These are phyloP conservation scores for Sylvietta virens DNA, from an alignment of 2,113 vertebrate genomes.

Conservation along the genomic window DNA sequence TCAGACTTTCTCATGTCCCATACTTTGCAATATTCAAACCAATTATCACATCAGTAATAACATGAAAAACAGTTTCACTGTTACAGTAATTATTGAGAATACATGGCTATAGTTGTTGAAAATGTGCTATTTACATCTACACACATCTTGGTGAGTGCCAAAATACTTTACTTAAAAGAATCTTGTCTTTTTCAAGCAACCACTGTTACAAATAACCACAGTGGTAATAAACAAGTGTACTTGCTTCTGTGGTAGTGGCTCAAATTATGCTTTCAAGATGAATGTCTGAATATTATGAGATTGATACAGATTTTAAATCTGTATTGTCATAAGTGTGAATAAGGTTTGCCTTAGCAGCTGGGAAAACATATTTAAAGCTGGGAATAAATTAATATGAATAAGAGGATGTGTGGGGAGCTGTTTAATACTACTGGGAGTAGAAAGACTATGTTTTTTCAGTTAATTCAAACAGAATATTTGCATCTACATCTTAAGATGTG, in stretches of 20 bases:
- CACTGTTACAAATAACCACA: background rate
- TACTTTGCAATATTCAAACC: constrained; percentile 3
- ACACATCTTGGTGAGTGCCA: background rate
- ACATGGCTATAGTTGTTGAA: background rate
- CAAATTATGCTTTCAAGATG: background rate
- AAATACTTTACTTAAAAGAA: background rate
- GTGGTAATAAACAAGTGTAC: background rate
- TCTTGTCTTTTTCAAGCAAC: background rate
- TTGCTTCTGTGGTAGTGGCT: background rate
- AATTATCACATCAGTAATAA: constrained; percentile 43
- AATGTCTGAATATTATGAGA: background rate
- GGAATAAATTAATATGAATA: background rate
- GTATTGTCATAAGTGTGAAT: background rate
- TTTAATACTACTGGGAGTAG: background rate
- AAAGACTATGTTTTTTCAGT: background rate
- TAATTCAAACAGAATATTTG: background rate
- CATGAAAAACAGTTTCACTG: constrained; percentile 30
- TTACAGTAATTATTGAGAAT: constrained; percentile 46
- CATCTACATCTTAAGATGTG: background rate
- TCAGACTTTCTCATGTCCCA: background rate
- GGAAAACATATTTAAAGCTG: background rate
- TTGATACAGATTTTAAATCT: background rate
- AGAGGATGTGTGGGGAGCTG: background rate
- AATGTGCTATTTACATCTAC: background rate
- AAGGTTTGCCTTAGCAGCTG: background rate